These are phyloP conservation scores for Gambusia yucatana DNA, from an alignment of 2,797 vertebrate genomes.

Conservation along the genomic window DNA sequence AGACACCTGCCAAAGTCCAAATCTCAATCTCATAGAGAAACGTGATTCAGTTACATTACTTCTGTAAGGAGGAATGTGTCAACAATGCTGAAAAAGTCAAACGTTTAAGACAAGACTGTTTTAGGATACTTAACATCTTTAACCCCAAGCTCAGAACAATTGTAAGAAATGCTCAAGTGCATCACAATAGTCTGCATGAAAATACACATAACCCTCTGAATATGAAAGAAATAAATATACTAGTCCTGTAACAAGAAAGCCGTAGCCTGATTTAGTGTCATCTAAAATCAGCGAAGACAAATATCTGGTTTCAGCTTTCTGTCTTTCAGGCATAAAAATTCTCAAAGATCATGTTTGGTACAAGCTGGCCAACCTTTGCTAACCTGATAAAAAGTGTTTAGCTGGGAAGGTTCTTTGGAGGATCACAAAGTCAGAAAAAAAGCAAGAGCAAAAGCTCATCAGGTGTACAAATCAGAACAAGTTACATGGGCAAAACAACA, in stretches of 20 bases:
- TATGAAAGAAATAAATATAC: not conserved
- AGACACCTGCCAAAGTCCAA: not conserved
- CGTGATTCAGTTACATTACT: not conserved
- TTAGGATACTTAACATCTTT: not conserved
- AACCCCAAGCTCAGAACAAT: not conserved
- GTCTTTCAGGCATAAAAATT: not conserved
- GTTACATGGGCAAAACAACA: not conserved
- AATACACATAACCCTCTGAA: not conserved
- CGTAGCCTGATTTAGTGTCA: not conserved
- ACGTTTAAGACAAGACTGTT: not conserved
- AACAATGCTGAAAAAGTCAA: not conserved
- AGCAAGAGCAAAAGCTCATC: not conserved
- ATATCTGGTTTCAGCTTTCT: not conserved
- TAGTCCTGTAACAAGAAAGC: not conserved
- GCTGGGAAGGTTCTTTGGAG: not conserved
- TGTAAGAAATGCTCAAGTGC: not conserved
- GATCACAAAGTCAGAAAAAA: not conserved
- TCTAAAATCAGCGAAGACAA: not conserved
- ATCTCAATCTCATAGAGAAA: not conserved
- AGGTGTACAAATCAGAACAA: not conserved
- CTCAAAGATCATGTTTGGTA: not conserved
- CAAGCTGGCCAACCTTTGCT: not conserved
- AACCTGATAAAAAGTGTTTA: not conserved
- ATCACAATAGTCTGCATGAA: not conserved
- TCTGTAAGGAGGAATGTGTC: not conserved